A percentile compares a stretch with the other conserved stretches of the same genome.
These are phyloP conservation scores for Ursus arctos DNA, from an alignment of 2,113 vertebrate genomes.

Conservation along the genomic window DNA sequence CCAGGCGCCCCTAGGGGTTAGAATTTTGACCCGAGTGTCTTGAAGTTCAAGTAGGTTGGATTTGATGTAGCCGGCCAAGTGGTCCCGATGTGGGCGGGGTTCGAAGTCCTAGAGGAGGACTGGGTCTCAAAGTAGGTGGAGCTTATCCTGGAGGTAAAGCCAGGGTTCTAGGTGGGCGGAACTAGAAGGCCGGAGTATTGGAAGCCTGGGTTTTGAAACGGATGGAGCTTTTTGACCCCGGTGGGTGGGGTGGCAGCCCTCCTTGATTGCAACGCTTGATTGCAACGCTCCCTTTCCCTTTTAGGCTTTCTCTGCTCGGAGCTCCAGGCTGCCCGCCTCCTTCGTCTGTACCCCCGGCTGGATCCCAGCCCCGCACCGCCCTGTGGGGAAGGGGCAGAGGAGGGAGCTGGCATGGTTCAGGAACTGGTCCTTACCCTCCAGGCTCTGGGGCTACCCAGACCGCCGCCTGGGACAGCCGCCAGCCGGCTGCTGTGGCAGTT, in stretches of 20 bases:
- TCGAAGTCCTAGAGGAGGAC: neutral
- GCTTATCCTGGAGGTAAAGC: neutral
- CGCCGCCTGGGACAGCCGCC: slow-evolving; percentile 26
- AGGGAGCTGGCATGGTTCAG: neutral
- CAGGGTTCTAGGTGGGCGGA: neutral
- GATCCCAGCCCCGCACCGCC: neutral
- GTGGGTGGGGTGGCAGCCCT: neutral
- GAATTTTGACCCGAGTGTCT: neutral
- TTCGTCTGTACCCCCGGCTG: neutral
- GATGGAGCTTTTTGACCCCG: neutral
- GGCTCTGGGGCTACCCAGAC: slow-evolving; percentile 76
- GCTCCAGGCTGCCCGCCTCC: slow-evolving; percentile 85
- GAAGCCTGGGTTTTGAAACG: neutral
- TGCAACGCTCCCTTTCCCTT: neutral
- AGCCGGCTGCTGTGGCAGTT: slow-evolving; percentile 73
- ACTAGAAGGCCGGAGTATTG: neutral
- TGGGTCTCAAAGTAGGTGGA: neutral
- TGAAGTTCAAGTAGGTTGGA: neutral
- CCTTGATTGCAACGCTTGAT: neutral
- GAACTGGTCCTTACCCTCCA: slow-evolving; percentile 78
- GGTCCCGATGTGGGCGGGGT: neutral
- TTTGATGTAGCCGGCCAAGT: neutral
- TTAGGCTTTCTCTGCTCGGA: slow-evolving; percentile 86
- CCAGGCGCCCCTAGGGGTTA: neutral
- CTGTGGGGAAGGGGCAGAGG: neutral